Evolutionary conservation across 2,888 invertebrate species (phyloP), one percentile per base, ranked within the genome.

Genomic region (Caradrina kadenii): DNA sequence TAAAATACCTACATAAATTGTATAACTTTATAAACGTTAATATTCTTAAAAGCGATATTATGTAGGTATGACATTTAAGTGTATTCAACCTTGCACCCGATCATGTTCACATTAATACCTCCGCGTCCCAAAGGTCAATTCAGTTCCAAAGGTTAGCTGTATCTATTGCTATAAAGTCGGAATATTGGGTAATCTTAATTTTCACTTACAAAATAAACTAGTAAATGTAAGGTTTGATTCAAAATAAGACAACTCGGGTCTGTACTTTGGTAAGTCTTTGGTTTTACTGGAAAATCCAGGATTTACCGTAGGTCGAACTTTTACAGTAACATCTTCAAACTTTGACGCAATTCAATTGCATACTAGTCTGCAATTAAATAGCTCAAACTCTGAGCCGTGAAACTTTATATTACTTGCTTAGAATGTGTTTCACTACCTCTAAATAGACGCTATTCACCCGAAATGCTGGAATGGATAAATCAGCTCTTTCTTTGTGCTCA

Each of bases 341-440:
- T 76, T 78, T 22, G 56, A 52, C 35, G 67, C 53, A 69, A 61
- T 81, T 71, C 55, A 72, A 71, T 69, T 69, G 63, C 63, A 42
- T 59, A 60, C 60, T 45, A 45, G 45, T 45, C 45, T 45, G 45
- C 45, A 45, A 17, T 45, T 17, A 45, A 17, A 45, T 45, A 15
- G 45, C 6, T 39, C 17, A 17, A 50, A 59, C 21, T 45, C 19
- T 10, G 17, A 22, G 21, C 35, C 19, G 53, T 49, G 13, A 42
- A 79, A 78, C 49, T 71, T 69, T 55, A 53, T 60, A 63, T 67
- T 62, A 52, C 52, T 58, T 35, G 49, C 26, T 58, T 50, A 17
- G 45, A 17, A 5, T 10, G 8, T 11, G 17, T 45, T 15, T 17
- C 4, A 45, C 45, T 15, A 45, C 17, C 17, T 11, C 45, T 42